Evolutionary conservation across 1,140 invertebrate species (phyloP), one percentile per base, ranked within the genome.

Genomic region (Rhysida immarginata): DNA sequence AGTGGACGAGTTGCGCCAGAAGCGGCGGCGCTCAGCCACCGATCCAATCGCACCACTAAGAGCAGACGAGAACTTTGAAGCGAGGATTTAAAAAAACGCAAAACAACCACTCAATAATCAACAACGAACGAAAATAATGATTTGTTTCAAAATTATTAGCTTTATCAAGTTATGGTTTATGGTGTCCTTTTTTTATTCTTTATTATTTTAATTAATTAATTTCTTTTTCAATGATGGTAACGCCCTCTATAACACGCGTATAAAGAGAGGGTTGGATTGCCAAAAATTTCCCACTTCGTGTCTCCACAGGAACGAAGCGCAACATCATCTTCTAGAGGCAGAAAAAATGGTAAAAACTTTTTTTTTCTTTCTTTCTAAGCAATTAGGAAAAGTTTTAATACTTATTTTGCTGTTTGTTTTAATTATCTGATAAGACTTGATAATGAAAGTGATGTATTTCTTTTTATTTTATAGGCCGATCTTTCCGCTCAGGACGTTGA

Each of bases 401-500:
- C 16, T 35, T 35, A 8, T 35, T 35, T 35, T 35, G 5, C 29
- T 8, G 5, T 35, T 35, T 35, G 16, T 8, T 5, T 35, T 35
- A 16, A 35, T 35, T 35, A 8, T n/a, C n/a, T n/a, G n/a, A n/a
- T n/a, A n/a, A n/a, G n/a, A n/a, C n/a, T n/a, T n/a, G n/a, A n/a
- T n/a, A n/a, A n/a, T n/a, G n/a, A n/a, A n/a, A n/a, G n/a, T n/a
- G n/a, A n/a, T n/a, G n/a, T n/a, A 49, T 52, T 52, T 14, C n/a
- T 59, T 42, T 24, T 46, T 58, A 52, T 58, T 21, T 51, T 54
- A 57, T 57, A 65, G 59, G 65, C 65, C 53, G 68, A 70, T 57
- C 62, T 70, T 55, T 68, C 62, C 55, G 64, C 65, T 59, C 61
- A 61, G 53, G 68, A 70, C 55, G 64, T 69, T 60, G 68, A 69